Conservation (phyloP, 1,140 invertebrate species). For the Neodiprion lecontei region DNA sequence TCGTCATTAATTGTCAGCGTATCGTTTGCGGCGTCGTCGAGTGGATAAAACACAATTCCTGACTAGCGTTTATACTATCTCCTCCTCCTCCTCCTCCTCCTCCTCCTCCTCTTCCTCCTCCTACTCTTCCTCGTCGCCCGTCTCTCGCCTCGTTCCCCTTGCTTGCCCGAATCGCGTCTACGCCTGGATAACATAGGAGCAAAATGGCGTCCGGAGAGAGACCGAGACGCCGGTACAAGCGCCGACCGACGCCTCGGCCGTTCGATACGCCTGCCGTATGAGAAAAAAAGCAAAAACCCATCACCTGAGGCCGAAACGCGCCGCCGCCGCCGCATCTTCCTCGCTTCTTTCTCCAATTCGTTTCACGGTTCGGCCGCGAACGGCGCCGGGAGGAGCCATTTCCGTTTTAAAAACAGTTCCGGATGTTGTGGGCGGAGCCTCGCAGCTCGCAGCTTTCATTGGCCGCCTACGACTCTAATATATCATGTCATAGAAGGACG, state of each 20-base stretch:
- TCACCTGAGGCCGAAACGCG: slow-evolving; percentile 15
- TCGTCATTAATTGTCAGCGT: too few relatives aligned
- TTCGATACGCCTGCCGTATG: neutral
- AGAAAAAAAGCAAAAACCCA: slow-evolving; percentile 5
- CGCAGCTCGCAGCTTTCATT: slow-evolving; percentile 18
- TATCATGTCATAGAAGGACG: slow-evolving; percentile 12
- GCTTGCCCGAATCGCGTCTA: neutral
- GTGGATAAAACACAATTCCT: too few relatives aligned
- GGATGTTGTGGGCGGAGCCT: slow-evolving; percentile 25
- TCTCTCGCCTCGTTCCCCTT: neutral
- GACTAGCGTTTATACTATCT: too few relatives aligned
- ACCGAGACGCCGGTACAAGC: neutral
- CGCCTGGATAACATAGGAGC: neutral
- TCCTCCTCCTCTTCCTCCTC: too few relatives aligned
- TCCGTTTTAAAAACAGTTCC: slow-evolving; percentile 21
- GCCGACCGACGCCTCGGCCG: neutral
- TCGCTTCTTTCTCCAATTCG: slow-evolving; percentile 10
- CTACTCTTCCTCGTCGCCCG: too few relatives aligned
- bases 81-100: too few relatives aligned
- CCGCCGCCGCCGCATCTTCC: neutral
- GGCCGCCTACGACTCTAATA: slow-evolving; percentile 19
- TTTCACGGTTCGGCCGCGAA: neutral
- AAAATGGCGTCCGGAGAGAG: slow-evolving; percentile 21
- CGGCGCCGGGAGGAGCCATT: slow-evolving; percentile 7
- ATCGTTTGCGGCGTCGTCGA: too few relatives aligned